A percentile compares a stretch with the other conserved stretches of the same genome.
These are phyloP conservation scores for Strigamia maritima DNA, from an alignment of 2,888 invertebrate genomes.

Conservation along the genomic window DNA sequence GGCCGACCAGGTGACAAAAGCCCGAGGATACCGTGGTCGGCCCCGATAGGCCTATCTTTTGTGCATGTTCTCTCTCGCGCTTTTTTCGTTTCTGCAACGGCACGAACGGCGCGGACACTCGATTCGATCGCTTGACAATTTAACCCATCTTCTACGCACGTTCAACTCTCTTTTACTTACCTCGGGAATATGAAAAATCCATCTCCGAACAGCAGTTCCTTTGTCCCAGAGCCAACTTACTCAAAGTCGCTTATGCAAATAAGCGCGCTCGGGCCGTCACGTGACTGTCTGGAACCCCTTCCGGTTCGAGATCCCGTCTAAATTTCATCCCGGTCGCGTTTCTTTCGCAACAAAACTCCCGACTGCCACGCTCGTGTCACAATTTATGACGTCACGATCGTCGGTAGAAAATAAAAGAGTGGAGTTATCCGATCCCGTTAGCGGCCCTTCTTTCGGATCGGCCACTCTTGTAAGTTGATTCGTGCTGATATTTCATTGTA, in stretches of 20 bases:
- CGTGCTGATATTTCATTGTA: not conserved
- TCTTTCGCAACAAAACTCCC: no score
- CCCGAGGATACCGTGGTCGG: constrained; percentile 16
- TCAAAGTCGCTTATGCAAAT: constrained; percentile 41
- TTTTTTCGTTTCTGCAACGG: not conserved
- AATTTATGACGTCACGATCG: not conserved
- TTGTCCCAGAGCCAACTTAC: constrained; percentile 40
- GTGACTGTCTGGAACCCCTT: constrained; percentile 38
- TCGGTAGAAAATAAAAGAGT: not conserved
- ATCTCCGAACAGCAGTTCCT: constrained; percentile 39
- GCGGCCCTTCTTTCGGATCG: not conserved
- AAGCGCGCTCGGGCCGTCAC: constrained; percentile 39
- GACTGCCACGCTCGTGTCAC: not conserved
- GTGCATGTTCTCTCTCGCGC: constrained; percentile 25
- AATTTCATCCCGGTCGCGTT: not conserved
- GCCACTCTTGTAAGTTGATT: constrained; percentile 16
- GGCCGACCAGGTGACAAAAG: constrained; percentile 35
- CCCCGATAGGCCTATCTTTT: constrained; percentile 37
- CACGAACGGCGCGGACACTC: not conserved
- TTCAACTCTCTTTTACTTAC: constrained; percentile 16
- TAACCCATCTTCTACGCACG: not conserved
- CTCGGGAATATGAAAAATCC: constrained; percentile 38
- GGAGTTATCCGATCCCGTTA: not conserved
- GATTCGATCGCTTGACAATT: not conserved
- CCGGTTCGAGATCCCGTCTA: constrained; percentile 15